Conservation (phyloP, 2,797 vertebrate genomes). For the Picus viridis region DNA sequence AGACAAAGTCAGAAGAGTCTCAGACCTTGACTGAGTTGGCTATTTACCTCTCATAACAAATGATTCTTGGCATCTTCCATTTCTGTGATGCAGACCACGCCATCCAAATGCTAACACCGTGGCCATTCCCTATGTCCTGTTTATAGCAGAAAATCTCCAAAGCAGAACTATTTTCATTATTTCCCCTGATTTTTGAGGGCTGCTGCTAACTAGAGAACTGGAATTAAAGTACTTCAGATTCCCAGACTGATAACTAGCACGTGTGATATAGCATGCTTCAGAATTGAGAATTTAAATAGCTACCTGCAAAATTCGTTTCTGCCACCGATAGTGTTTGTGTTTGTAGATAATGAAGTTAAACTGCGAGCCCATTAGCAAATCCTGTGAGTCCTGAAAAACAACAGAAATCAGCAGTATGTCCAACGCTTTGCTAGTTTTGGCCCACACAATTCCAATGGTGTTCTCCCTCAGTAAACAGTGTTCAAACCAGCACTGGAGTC, state of each 20-base stretch:
- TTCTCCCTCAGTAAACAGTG: neutral
- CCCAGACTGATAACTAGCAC: neutral
- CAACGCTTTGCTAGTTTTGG: neutral
- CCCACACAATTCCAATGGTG: neutral
- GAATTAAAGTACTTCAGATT: neutral
- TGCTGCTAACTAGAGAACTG: neutral
- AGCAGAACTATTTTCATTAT: neutral
- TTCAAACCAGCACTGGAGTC: neutral
- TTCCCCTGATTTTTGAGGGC: neutral
- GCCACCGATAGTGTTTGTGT: slow-evolving; percentile 81
- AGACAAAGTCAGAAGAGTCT: neutral
- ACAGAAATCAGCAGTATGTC: neutral
- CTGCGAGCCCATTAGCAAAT: slow-evolving; percentile 57
- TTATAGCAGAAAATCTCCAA: neutral
- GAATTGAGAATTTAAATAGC: neutral
- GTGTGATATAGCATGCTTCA: neutral
- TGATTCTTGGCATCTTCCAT: neutral
- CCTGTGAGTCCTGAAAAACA: slow-evolving; percentile 69
- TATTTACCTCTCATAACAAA: neutral
- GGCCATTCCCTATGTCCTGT: neutral
- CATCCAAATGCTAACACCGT: neutral
- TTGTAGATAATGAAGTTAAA: slow-evolving; percentile 86
- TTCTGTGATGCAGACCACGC: neutral
- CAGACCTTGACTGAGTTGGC: neutral
- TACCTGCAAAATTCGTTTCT: slow-evolving; percentile 86